These are phyloP conservation scores for Gopherus evgoodei DNA, from an alignment of 2,113 vertebrate species.

Conservation along the genomic window DNA sequence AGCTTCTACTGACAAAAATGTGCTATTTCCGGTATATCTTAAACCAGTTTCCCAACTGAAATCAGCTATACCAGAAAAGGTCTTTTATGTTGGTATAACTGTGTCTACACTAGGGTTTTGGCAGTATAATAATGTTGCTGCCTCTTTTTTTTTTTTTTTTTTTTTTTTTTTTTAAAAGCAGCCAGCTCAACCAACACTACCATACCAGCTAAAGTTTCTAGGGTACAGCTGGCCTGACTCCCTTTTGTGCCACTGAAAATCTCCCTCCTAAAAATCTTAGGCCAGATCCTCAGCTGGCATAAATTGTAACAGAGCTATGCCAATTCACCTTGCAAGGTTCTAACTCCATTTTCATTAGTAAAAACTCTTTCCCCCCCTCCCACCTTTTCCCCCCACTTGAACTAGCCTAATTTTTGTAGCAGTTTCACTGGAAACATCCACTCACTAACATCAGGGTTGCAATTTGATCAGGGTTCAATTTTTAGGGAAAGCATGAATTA, in stretches of 20 bases:
- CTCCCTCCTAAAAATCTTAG: background rate
- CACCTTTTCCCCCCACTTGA: background rate
- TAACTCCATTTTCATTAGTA: fast-evolving
- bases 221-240: background rate
- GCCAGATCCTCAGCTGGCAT: background rate
- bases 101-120: background rate
- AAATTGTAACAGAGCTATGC: background rate
- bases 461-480: background rate
- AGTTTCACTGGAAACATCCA: background rate
- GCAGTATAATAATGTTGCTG: background rate
- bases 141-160: no score
- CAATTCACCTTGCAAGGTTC: fast-evolving
- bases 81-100: background rate
- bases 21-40: background rate
- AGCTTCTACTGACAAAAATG: background rate
- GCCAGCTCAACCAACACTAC: background rate
- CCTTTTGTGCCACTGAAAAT: background rate
- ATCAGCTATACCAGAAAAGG: background rate
- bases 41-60: background rate
- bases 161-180: no score
- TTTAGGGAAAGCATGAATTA: background rate
- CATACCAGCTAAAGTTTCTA: background rate
- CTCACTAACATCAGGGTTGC: background rate
- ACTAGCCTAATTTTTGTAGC: fast-evolving
- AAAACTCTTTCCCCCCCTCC: fast-evolving